phyloP scores from a whole-genome alignment of 1,140 invertebrate genomes.

The Zophobas atratus region DNA sequence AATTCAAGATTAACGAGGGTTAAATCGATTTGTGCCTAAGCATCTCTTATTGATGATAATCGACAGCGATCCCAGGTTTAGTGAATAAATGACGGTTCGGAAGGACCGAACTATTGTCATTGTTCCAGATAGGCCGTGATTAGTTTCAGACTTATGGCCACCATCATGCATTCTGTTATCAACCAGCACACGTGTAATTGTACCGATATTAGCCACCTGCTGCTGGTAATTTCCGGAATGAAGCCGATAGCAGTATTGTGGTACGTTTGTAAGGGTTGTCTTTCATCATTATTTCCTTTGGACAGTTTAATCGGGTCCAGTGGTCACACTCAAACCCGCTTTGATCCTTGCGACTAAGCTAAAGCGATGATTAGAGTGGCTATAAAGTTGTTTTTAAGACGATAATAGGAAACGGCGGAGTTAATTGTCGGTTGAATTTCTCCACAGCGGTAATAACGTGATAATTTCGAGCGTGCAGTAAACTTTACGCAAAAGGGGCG shows the following conservation, averaged over 20 bases:
- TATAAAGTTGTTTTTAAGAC: slow-evolving; percentile 11
- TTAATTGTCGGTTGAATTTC: slow-evolving; percentile 9
- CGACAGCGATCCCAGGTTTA: not conserved
- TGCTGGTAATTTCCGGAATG: slow-evolving; percentile 31
- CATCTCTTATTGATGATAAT: not conserved
- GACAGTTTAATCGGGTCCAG: not conserved
- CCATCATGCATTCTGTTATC: slow-evolving; percentile 22
- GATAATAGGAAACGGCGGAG: not conserved
- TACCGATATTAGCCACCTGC: slow-evolving; percentile 23
- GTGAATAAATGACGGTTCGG: not conserved
- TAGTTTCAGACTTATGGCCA: slow-evolving; percentile 14
- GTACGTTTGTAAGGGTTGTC: slow-evolving; percentile 2
- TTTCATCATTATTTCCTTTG: slow-evolving; percentile 6
- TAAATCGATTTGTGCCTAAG: not conserved
- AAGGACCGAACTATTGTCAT: slow-evolving; percentile 16
- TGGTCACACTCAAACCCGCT: not conserved
- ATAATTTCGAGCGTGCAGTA: not conserved
- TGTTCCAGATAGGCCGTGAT: not conserved
- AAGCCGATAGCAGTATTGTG: not conserved
- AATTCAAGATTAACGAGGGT: slow-evolving; percentile 7
- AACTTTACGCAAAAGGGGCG: too few species aligned
- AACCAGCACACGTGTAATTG: slow-evolving; percentile 27
- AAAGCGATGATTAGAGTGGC: not conserved
- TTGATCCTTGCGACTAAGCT: not conserved
- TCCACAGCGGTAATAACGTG: not conserved